These are phyloP conservation scores for Enteromius fasciolatus DNA, from an alignment of 2,797 vertebrate genomes.

Conservation along the genomic window DNA sequence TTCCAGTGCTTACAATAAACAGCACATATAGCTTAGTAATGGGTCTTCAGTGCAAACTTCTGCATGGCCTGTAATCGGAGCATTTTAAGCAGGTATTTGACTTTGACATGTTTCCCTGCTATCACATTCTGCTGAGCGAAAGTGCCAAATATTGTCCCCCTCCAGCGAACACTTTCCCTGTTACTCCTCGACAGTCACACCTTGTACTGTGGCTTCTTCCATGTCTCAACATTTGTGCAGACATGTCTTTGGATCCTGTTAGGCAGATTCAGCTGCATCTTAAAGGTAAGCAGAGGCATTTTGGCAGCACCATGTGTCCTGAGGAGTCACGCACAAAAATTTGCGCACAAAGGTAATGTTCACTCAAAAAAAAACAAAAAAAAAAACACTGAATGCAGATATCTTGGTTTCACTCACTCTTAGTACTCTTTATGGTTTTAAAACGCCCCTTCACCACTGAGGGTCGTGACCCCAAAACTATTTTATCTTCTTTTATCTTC, in stretches of 20 bases:
- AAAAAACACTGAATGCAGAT: background rate
- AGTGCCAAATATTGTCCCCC: conserved; percentile 51
- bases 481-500: conserved; percentile 1
- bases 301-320: conserved; percentile 22
- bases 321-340: background rate
- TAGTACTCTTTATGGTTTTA: background rate
- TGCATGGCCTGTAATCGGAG: background rate
- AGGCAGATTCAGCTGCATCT: conserved; percentile 15
- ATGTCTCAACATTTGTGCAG: conserved; percentile 53
- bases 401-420: background rate
- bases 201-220: conserved; percentile 23
- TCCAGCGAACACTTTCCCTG: conserved; percentile 63
- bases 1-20: background rate
- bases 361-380: background rate
- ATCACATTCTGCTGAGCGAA: conserved; percentile 5
- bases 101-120: conserved; percentile 32
- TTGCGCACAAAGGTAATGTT: conserved; percentile 19
- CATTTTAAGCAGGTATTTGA: conserved; percentile 31
- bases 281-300: conserved; percentile 16
- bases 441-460: background rate
- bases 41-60: background rate
- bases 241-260: conserved; percentile 68
- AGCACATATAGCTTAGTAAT: background rate
- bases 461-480: background rate
- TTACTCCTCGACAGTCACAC: conserved; percentile 58